phyloP scores from a whole-genome alignment of 2,113 vertebrate species.

The Macrotis lagotis region DNA sequence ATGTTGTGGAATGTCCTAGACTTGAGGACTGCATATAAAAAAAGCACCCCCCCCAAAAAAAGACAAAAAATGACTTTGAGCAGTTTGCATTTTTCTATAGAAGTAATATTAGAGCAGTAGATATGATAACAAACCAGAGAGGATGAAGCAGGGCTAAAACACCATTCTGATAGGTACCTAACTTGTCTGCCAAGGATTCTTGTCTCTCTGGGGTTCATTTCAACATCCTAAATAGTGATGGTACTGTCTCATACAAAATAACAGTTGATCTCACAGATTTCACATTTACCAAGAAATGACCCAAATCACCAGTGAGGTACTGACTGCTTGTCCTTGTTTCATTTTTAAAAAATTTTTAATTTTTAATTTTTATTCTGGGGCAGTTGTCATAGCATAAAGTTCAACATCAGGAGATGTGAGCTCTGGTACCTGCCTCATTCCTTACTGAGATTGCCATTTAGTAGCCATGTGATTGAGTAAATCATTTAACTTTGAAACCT shows the following conservation, averaged over 20 bases:
- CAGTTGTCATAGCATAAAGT: not conserved
- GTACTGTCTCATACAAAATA: not conserved
- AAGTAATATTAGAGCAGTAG: not conserved
- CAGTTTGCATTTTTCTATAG: not conserved
- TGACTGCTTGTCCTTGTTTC: not conserved
- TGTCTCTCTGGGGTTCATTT: not conserved
- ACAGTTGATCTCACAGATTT: not conserved
- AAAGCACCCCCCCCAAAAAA: not conserved
- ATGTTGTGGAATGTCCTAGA: no score
- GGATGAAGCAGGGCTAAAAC: not conserved
- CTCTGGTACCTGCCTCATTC: not conserved
- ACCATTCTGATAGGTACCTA: not conserved
- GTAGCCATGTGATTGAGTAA: not conserved
- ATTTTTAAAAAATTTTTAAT: no score
- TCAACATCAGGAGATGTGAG: not conserved
- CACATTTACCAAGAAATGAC: not conserved
- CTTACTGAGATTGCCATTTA: not conserved
- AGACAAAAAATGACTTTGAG: not conserved
- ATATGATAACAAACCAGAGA: not conserved
- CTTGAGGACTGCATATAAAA: not conserved
- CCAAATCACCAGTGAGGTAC: not conserved
- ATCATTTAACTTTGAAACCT: not conserved
- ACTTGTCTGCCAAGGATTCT: not conserved
- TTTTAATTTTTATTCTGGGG: not conserved
- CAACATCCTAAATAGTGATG: not conserved